Evolutionary conservation across 2,797 vertebrate species (phyloP).

Genomic region (Valencia hispanica): DNA sequence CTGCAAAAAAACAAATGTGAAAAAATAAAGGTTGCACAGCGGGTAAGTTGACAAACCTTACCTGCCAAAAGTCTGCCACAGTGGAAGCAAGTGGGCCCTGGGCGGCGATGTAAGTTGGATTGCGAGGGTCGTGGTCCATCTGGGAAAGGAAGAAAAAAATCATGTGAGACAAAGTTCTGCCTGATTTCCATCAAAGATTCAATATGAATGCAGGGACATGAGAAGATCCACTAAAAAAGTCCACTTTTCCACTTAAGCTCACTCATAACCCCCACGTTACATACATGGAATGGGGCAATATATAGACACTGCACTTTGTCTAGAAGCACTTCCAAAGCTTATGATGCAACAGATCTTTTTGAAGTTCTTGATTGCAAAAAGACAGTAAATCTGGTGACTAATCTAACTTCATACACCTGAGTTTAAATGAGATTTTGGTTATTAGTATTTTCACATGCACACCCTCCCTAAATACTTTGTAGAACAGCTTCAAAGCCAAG

Average conservation of each 20-base stretch:
- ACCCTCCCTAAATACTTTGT: background rate
- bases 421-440: background rate
- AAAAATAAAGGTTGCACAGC: constrained; percentile 26
- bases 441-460: constrained; percentile 3
- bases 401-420: background rate
- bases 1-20: constrained; percentile 21
- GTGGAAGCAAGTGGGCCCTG: constrained; percentile 94
- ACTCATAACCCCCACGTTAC: constrained; percentile 18
- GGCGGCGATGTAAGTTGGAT: constrained; percentile 93
- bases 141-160: constrained; percentile 69
- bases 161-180: constrained; percentile 54
- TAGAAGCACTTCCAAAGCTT: background rate
- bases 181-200: constrained; percentile 56
- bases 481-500: background rate
- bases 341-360: background rate
- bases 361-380: background rate
- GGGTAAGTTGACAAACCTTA: constrained; percentile 68
- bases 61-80: constrained; percentile 98
- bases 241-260: constrained; percentile 21
- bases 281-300: constrained; percentile 27
- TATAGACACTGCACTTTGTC: background rate
- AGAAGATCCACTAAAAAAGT: constrained; percentile 25
- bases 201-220: constrained; percentile 39
- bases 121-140: constrained; percentile 98
- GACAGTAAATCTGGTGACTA: background rate